A percentile compares a stretch with the other conserved stretches of the same genome.
These are phyloP conservation scores for Hirtodrosophila duncani DNA, from an alignment of 2,888 invertebrate species.

Conservation along the genomic window DNA sequence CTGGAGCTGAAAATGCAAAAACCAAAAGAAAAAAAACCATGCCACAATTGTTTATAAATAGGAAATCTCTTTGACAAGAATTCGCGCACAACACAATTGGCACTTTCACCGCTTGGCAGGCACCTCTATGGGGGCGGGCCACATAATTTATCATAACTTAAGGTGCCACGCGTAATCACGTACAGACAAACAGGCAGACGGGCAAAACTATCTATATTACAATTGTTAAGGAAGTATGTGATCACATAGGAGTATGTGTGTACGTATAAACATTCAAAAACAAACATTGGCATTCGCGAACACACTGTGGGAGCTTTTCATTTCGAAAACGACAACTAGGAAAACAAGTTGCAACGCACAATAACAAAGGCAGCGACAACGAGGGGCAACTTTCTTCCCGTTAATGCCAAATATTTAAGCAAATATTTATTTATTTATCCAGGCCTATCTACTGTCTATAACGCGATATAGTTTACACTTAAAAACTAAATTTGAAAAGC, in stretches of 20 bases:
- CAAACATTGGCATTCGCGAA: no score
- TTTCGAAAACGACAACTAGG: constrained; percentile 37
- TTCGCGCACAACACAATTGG: constrained; percentile 59
- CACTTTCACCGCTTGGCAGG: constrained; percentile 51
- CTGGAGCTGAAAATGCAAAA: constrained; percentile 30
- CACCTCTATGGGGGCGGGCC: constrained; percentile 7
- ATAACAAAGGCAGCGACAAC: background rate
- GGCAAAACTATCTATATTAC: constrained; percentile 12
- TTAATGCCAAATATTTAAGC: constrained; percentile 7
- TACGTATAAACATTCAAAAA: no score
- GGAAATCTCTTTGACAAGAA: constrained; percentile 56
- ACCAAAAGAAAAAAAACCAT: constrained; percentile 20
- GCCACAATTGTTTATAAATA: constrained; percentile 45
- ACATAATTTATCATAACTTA: constrained; percentile 68
- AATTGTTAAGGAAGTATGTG: no score
- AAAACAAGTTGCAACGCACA: constrained; percentile 18
- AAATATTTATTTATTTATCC: background rate
- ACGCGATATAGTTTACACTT: no score
- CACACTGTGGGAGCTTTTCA: constrained; percentile 31
- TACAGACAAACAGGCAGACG: background rate
- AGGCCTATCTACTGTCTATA: no score
- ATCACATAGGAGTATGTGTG: no score
- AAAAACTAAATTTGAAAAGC: no score
- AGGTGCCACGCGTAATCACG: constrained; percentile 39
- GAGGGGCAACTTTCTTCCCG: constrained; percentile 20